Evolutionary conservation across 2,113 vertebrate species (phyloP).

Genomic region (Pheucticus melanocephalus): DNA sequence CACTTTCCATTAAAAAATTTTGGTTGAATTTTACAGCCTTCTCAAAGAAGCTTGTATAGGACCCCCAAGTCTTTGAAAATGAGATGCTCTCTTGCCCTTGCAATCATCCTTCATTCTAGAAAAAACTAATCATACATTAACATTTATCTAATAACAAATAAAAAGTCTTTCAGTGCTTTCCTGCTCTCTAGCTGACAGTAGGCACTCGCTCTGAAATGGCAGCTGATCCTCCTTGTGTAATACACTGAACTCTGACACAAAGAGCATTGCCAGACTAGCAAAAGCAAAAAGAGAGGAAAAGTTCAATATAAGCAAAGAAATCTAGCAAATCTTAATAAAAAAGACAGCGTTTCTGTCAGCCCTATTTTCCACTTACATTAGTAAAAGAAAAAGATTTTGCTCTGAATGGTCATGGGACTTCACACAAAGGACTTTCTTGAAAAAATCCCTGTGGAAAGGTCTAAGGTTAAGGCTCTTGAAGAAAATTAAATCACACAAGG

Average conservation of each 20-base stretch:
- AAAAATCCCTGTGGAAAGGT: background rate
- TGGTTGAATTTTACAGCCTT: background rate
- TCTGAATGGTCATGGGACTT: background rate
- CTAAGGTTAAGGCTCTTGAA: background rate
- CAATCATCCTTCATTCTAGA: background rate
- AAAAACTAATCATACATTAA: background rate
- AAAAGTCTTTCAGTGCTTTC: background rate
- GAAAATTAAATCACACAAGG: background rate
- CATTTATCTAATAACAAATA: background rate
- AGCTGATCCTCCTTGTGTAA: background rate
- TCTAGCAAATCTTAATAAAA: background rate
- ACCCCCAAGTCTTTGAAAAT: background rate
- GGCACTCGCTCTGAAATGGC: fast-evolving
- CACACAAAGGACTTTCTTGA: background rate
- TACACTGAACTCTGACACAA: background rate
- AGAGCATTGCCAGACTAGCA: fast-evolving
- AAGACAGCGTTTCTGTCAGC: background rate
- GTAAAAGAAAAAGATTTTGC: background rate
- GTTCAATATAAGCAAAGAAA: background rate
- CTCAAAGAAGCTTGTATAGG: background rate
- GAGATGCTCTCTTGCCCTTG: background rate
- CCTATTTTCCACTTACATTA: background rate
- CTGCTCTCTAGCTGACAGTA: background rate
- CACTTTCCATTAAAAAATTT: background rate
- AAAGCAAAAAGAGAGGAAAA: background rate